Evolutionary conservation across 2,888 invertebrate genomes (phyloP).

Genomic region (Anarsia innoxiella): DNA sequence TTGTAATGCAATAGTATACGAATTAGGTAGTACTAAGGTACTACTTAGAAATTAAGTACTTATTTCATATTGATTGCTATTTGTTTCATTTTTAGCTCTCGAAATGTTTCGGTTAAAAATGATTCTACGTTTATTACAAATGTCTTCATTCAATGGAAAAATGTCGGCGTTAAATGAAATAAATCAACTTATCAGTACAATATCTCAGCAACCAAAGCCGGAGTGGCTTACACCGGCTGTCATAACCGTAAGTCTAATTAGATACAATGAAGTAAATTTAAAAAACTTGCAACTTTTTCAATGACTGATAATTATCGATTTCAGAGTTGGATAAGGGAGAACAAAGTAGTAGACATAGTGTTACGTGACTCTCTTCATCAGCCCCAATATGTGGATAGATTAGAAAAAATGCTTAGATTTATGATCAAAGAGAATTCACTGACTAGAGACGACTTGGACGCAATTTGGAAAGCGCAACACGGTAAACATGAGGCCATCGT

Average conservation of each 20-base stretch:
- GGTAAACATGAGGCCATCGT: constrained; percentile 99
- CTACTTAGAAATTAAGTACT: no score
- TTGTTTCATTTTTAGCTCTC: constrained; percentile 77
- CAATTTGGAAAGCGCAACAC: constrained; percentile 97
- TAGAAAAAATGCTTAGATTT: constrained; percentile 97
- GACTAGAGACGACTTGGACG: constrained; percentile 92
- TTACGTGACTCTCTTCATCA: constrained; percentile 96
- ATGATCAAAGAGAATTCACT: constrained; percentile 95
- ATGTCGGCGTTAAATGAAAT: constrained; percentile 99
- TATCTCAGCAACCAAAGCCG: constrained; percentile 92
- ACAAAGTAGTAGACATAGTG: constrained; percentile 95
- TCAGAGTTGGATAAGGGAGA: constrained; percentile 96
- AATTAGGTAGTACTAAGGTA: no score
- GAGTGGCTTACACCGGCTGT: constrained; percentile 95
- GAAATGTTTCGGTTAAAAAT: constrained; percentile 97
- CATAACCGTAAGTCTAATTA: constrained; percentile 85
- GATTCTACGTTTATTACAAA: constrained; percentile 94
- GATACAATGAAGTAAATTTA: not conserved
- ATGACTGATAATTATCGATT: constrained; percentile 23
- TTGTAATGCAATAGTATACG: no score
- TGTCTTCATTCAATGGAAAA: constrained; percentile 98
- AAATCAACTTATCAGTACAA: constrained; percentile 95
- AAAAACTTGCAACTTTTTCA: not conserved
- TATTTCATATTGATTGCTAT: no score
- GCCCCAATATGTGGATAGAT: constrained; percentile 97